Conservation (phyloP, 2,888 invertebrate species). For the Hydropsyche betteni region DNA sequence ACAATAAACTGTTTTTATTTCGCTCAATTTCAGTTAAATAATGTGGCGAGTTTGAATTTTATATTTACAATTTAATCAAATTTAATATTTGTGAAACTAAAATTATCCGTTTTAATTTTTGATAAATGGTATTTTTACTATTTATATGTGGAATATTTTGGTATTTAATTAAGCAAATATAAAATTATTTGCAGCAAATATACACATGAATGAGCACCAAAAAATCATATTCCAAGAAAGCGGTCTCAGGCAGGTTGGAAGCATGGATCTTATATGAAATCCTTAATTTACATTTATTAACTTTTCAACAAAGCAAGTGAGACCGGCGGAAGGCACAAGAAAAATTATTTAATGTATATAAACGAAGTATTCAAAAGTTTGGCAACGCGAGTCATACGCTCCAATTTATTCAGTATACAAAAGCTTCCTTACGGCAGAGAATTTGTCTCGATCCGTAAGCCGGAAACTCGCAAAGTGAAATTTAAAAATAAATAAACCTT, state of each 20-base stretch:
- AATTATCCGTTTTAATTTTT: background rate
- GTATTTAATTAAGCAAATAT: no score
- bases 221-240: no score
- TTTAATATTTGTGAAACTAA: background rate
- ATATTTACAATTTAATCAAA: background rate
- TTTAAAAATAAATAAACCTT: conserved; percentile 31
- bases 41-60: no score
- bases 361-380: conserved; percentile 33
- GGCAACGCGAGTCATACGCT: conserved; percentile 21
- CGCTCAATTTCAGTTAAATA: no score
- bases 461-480: conserved; percentile 30
- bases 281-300: conserved; percentile 37
- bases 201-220: no score
- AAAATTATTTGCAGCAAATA: no score
- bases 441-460: conserved; percentile 32
- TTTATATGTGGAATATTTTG: background rate
- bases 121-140: background rate
- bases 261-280: background rate
- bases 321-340: conserved; percentile 7
- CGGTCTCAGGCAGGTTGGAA: no score
- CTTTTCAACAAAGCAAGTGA: conserved; percentile 19
- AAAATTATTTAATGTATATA: conserved; percentile 36
- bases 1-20: no score
- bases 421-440: conserved; percentile 27
- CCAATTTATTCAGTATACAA: conserved; percentile 35